A percentile compares a stretch with the other conserved stretches of the same genome.
phyloP scores from a whole-genome alignment of 1,140 invertebrate genomes.

The Polyergus mexicanus region DNA sequence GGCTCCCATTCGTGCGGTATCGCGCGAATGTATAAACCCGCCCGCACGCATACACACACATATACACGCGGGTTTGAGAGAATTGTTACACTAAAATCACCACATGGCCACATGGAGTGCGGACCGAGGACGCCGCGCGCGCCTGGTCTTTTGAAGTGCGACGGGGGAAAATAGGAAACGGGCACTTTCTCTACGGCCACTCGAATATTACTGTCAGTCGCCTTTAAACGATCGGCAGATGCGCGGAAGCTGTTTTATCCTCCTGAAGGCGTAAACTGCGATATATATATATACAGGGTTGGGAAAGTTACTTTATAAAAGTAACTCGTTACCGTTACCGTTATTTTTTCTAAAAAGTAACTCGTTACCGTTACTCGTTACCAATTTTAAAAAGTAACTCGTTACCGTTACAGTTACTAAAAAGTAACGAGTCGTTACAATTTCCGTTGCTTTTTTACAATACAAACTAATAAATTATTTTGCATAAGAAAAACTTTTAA shows the following conservation, averaged over 20 bases:
- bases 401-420: no score
- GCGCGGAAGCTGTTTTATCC: conserved; percentile 51
- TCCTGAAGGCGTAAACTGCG: conserved; percentile 53
- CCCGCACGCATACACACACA: background rate
- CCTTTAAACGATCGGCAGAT: conserved; percentile 57
- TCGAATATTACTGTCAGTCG: conserved; percentile 72
- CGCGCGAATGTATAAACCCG: conserved; percentile 62
- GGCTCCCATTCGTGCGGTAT: conserved; percentile 29
- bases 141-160: conserved; percentile 72
- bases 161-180: conserved; percentile 72
- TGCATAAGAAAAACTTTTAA: no score
- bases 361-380: no score
- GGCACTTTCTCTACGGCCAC: conserved; percentile 65
- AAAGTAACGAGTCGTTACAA: no score
- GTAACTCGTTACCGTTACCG: no score
- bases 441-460: no score
- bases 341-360: no score
- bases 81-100: conserved; percentile 78
- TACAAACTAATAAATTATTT: no score
- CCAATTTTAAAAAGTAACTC: no score
- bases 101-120: conserved; percentile 71
- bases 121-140: conserved; percentile 39
- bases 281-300: no score
- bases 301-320: no score
- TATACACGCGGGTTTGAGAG: conserved; percentile 58